phyloP scores from a whole-genome alignment of 2,888 invertebrate species.

The Rosalia funebris region DNA sequence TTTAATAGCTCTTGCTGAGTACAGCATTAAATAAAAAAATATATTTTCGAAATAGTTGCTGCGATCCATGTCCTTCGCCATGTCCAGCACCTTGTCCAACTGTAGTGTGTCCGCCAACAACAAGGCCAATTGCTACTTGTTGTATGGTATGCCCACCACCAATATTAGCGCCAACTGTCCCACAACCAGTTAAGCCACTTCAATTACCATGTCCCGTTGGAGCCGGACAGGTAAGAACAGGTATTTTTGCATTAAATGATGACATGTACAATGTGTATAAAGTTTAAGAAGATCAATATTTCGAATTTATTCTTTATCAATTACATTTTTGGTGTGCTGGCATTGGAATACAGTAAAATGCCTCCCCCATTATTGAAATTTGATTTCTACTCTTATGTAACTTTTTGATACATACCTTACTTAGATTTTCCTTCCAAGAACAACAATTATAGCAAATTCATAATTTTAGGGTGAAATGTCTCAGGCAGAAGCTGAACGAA shows the following conservation, averaged over 20 bases:
- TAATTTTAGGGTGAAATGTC: conserved; percentile 47
- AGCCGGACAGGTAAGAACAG: conserved; percentile 14
- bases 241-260: background rate
- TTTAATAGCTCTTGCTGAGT: no score
- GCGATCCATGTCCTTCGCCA: conserved; percentile 26
- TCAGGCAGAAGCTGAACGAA: conserved; percentile 45
- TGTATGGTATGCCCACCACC: conserved; percentile 56
- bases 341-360: no score
- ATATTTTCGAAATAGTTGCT: background rate
- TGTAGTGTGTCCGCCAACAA: conserved; percentile 22
- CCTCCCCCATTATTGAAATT: no score
- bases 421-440: no score
- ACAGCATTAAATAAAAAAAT: no score
- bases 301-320: no score
- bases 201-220: conserved; percentile 45
- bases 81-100: conserved; percentile 19
- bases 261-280: no score
- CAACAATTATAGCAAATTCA: no score
- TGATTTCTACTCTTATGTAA: no score
- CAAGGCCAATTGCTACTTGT: conserved; percentile 36
- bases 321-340: no score
- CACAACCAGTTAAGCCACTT: conserved; percentile 56
- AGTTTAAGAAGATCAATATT: no score
- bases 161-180: conserved; percentile 52
- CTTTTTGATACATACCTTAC: no score